These are phyloP conservation scores for Protophormia terraenovae DNA, from an alignment of 2,888 invertebrate species.

Conservation along the genomic window DNA sequence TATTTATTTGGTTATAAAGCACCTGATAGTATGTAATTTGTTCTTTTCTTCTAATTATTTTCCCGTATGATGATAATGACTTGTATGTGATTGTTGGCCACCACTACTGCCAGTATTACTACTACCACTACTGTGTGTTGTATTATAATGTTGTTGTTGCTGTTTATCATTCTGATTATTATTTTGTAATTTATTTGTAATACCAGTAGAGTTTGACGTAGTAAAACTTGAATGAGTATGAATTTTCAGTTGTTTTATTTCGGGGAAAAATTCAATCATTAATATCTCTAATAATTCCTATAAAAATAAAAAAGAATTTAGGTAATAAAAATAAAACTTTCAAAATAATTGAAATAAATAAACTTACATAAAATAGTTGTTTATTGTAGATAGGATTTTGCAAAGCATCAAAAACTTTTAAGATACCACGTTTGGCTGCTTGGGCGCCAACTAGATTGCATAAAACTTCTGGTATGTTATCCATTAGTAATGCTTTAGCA, in stretches of 20 bases:
- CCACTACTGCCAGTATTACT: not conserved
- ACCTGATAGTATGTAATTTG: slow-evolving; percentile 33
- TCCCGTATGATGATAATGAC: slow-evolving; percentile 49
- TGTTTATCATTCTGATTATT: slow-evolving; percentile 57
- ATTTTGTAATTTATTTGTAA: slow-evolving; percentile 54
- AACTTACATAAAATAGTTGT: slow-evolving; percentile 93
- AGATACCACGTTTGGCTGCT: slow-evolving; percentile 91
- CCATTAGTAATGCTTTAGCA: slow-evolving; percentile 84
- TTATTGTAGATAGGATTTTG: slow-evolving; percentile 94
- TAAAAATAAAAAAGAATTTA: slow-evolving; percentile 72
- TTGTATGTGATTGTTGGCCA: slow-evolving; percentile 29
- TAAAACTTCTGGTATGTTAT: slow-evolving; percentile 89
- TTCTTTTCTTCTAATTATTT: slow-evolving; percentile 36
- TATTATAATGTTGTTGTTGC: slow-evolving; percentile 26
- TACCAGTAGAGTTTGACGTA: slow-evolving; percentile 39
- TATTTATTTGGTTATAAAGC: slow-evolving; percentile 41
- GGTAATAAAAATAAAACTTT: not conserved
- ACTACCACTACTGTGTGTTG: slow-evolving; percentile 13
- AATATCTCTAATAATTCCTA: slow-evolving; percentile 87
- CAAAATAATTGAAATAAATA: not conserved
- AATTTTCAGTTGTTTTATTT: slow-evolving; percentile 83
- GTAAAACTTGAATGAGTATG: slow-evolving; percentile 40
- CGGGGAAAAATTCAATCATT: slow-evolving; percentile 87
- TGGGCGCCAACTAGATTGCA: slow-evolving; percentile 92
- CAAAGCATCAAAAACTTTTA: slow-evolving; percentile 92